Evolutionary conservation across 2,113 vertebrate species (phyloP).

Genomic region (Crotalus horridus): DNA sequence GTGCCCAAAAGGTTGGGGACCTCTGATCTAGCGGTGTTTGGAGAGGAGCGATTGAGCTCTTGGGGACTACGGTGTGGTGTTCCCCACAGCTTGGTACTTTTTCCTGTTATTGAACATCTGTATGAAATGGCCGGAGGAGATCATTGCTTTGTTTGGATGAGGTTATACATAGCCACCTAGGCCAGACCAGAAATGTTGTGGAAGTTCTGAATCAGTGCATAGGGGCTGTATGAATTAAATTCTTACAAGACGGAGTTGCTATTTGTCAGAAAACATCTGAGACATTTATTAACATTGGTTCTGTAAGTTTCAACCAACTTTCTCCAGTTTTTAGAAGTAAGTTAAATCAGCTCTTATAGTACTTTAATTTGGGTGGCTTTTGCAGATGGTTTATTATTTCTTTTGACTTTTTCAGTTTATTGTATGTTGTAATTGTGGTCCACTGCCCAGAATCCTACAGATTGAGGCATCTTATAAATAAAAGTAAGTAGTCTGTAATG

Average conservation of each 20-base stretch:
- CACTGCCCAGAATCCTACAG: neutral
- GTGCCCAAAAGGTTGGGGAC: too few species aligned
- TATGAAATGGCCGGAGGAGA: neutral
- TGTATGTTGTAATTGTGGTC: neutral
- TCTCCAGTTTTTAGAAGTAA: neutral
- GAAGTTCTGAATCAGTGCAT: neutral
- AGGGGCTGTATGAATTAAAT: neutral
- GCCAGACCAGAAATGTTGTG: neutral
- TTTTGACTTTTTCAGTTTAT: neutral
- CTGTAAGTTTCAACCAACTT: neutral
- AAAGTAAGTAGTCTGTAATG: neutral
- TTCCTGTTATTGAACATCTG: neutral
- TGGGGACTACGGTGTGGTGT: neutral
- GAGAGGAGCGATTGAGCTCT: neutral
- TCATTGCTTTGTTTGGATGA: neutral
- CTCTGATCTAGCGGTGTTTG: neutral
- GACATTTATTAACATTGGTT: neutral
- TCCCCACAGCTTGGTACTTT: neutral
- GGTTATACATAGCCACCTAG: neutral
- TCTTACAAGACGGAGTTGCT: neutral
- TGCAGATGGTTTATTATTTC: neutral
- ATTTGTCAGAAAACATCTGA: neutral
- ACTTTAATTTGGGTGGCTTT: neutral
- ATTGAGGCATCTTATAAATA: neutral
- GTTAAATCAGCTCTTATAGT: neutral